Percentiles rank a stretch among this genome's conserved stretches.
These are phyloP conservation scores for Cryptotermes secundus DNA, from an alignment of 1,140 invertebrate genomes.

Conservation along the genomic window DNA sequence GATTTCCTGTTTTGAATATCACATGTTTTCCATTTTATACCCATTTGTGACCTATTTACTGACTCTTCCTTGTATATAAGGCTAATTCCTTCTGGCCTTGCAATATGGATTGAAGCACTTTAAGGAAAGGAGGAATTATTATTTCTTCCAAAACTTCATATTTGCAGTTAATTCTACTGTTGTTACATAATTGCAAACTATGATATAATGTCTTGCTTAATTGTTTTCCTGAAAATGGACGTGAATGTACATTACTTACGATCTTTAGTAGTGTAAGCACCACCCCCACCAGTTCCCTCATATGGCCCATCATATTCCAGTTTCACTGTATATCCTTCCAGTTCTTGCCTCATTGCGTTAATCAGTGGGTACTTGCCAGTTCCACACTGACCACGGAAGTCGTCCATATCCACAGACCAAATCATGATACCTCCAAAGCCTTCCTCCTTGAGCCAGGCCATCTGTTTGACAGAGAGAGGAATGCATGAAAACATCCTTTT, in stretches of 20 bases:
- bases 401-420: conserved; percentile 96
- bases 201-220: no score
- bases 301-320: conserved; percentile 87
- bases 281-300: conserved; percentile 66
- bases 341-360: conserved; percentile 81
- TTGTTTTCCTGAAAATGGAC: no score
- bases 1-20: no score
- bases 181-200: conserved; percentile 22
- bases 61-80: no score
- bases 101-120: no score
- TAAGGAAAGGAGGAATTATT: no score
- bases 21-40: no score
- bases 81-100: no score
- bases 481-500: not conserved
- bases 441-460: conserved; percentile 90
- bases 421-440: conserved; percentile 96
- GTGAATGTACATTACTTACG: conserved; percentile 60
- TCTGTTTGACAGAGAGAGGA: conserved; percentile 56
- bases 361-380: conserved; percentile 88
- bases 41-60: no score
- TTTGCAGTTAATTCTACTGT: not conserved
- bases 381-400: conserved; percentile 88
- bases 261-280: conserved; percentile 82
- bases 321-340: conserved; percentile 79
- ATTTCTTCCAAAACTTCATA: no score